Evolutionary conservation across 2,113 vertebrate genomes (phyloP).

Genomic region (Setophaga coronata): DNA sequence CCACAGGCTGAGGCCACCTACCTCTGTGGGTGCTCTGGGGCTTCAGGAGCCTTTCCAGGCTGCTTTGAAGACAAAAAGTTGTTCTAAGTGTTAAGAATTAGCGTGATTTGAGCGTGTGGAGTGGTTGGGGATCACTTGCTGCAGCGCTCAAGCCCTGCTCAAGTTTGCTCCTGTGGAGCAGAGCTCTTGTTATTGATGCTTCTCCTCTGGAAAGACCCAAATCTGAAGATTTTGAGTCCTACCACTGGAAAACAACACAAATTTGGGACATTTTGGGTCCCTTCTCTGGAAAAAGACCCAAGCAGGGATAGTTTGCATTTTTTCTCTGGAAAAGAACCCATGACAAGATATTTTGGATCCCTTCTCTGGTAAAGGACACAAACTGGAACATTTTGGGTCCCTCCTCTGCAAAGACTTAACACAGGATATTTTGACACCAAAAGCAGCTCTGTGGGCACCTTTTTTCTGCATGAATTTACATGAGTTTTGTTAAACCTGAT

Average conservation of each 20-base stretch:
- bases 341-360: background rate
- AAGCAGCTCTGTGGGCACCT: background rate
- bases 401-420: background rate
- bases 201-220: background rate
- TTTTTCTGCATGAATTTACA: background rate
- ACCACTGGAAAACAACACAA: background rate
- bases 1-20: background rate
- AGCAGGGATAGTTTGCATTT: background rate
- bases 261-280: background rate
- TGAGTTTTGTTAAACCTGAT: background rate
- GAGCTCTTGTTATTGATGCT: background rate
- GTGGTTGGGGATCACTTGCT: background rate
- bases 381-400: background rate
- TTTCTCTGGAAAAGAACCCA: background rate
- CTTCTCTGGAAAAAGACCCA: background rate
- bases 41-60: background rate
- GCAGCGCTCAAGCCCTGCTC: rapidly evolving
- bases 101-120: background rate
- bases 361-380: background rate
- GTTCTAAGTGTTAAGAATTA: background rate
- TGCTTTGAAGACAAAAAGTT: background rate
- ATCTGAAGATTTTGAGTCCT: background rate
- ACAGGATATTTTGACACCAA: background rate
- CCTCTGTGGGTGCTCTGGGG: background rate
- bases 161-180: background rate